These are phyloP conservation scores for Latrodectus geometricus DNA, from an alignment of 1,140 invertebrate genomes.

Conservation along the genomic window DNA sequence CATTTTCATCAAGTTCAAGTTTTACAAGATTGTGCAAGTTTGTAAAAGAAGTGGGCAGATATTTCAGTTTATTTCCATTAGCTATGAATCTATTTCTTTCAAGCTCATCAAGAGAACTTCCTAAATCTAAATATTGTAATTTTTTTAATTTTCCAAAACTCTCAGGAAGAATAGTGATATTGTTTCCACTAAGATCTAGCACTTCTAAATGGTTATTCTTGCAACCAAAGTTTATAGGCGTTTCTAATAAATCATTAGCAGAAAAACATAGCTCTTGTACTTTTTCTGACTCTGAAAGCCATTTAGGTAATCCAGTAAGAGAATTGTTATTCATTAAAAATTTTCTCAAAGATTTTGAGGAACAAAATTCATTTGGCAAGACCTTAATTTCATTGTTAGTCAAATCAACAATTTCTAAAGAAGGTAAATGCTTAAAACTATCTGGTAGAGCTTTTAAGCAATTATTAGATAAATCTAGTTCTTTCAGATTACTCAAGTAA, in stretches of 20 bases:
- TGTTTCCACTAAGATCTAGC: conserved; percentile 55
- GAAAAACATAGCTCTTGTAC: conserved; percentile 29
- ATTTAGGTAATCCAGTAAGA: conserved; percentile 29
- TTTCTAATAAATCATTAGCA: conserved; percentile 17
- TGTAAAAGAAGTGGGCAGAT: conserved; percentile 25
- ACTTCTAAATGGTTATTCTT: conserved; percentile 22
- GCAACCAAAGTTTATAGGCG: conserved; percentile 31
- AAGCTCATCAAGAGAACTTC: conserved; percentile 33
- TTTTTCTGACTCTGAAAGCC: conserved; percentile 35
- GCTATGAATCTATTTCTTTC: conserved; percentile 27
- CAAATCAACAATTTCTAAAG: conserved; percentile 45
- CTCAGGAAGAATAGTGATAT: conserved; percentile 15
- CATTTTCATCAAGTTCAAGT: conserved; percentile 82
- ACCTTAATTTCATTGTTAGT: conserved; percentile 35
- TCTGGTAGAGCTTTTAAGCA: conserved; percentile 18
- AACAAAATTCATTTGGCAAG: conserved; percentile 28
- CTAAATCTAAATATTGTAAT: conserved; percentile 35
- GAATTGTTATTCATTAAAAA: conserved; percentile 20
- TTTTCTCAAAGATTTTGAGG: conserved; percentile 12
- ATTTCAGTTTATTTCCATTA: conserved; percentile 42
- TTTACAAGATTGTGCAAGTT: conserved; percentile 85
- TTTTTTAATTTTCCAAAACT: conserved; percentile 37
- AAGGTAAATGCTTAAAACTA: conserved; percentile 26
- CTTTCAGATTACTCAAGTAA: conserved; percentile 15
- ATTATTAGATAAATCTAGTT: conserved; percentile 41